phyloP scores from a whole-genome alignment of 1,140 invertebrate species.

The Sipha flava region DNA sequence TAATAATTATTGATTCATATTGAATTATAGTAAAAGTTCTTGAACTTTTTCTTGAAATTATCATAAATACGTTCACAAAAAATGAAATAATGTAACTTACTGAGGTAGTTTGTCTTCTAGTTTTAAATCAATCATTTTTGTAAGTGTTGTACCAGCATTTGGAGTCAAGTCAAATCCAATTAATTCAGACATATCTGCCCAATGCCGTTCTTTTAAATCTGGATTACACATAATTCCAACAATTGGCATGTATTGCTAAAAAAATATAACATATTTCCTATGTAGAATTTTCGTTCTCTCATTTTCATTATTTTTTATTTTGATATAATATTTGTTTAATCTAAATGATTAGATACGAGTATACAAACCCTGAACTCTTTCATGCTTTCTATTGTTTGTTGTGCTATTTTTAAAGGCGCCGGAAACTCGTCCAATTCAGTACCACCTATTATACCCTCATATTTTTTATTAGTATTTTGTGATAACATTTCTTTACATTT shows the following conservation, averaged over 20 bases:
- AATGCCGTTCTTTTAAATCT: conserved; percentile 75
- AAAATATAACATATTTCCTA: conserved; percentile 31
- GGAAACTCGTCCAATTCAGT: conserved; percentile 64
- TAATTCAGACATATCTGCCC: conserved; percentile 80
- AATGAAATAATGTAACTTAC: too few relatives aligned
- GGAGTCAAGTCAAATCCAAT: conserved; percentile 77
- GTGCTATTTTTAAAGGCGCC: conserved; percentile 62
- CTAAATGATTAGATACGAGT: too few relatives aligned
- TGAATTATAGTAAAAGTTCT: too few relatives aligned
- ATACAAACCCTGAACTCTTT: conserved; percentile 61
- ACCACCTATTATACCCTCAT: conserved; percentile 63
- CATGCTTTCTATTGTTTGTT: conserved; percentile 46
- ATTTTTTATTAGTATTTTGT: conserved; percentile 54
- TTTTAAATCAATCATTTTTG: conserved; percentile 70
- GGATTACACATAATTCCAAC: conserved; percentile 80
- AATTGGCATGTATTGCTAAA: conserved; percentile 65
- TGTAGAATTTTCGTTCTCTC: too few relatives aligned
- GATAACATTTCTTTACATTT: conserved; percentile 66
- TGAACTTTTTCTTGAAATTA: too few relatives aligned
- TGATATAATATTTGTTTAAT: too few relatives aligned
- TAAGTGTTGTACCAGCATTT: conserved; percentile 71
- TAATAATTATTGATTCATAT: too few relatives aligned
- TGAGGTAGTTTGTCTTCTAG: conserved; percentile 56
- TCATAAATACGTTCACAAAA: too few relatives aligned
- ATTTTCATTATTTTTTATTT: too few relatives aligned